phyloP scores from a whole-genome alignment of 2,888 invertebrate genomes.

The Stenolophus ochropezus region DNA sequence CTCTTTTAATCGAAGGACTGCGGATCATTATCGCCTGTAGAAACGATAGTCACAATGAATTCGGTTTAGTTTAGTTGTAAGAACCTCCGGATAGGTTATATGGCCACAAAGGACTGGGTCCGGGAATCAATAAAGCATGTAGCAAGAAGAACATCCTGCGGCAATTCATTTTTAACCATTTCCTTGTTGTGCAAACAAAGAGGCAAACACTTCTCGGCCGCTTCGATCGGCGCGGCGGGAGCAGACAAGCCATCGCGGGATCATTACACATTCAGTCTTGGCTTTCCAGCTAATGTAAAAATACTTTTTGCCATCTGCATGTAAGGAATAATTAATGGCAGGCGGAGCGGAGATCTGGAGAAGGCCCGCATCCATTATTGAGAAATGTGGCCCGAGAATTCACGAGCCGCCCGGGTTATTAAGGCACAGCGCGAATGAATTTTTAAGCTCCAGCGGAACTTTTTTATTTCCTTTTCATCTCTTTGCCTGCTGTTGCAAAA shows the following conservation, averaged over 20 bases:
- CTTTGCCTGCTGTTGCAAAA: conserved; percentile 51
- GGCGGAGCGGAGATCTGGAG: conserved; percentile 45
- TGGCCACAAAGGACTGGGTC: neutral
- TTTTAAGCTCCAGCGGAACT: conserved; percentile 57
- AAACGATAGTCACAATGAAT: no score
- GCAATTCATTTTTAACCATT: conserved; percentile 32
- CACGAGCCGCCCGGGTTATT: conserved; percentile 57
- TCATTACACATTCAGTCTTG: conserved; percentile 64
- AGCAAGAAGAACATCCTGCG: neutral
- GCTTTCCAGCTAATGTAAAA: conserved; percentile 65
- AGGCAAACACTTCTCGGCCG: no score
- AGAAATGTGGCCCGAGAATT: conserved; percentile 62
- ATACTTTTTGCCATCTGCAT: conserved; percentile 64
- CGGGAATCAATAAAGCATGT: neutral
- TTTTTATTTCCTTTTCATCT: conserved; percentile 61
- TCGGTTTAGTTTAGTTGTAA: neutral
- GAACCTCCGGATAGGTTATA: no score
- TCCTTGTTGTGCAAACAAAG: conserved; percentile 20
- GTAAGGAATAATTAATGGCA: conserved; percentile 64
- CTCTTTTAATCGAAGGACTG: no score
- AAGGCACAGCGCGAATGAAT: conserved; percentile 58
- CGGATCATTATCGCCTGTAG: no score
- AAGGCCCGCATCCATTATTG: conserved; percentile 63
- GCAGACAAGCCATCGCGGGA: conserved; percentile 59
- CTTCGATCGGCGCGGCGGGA: neutral